phyloP scores from a whole-genome alignment of 1,140 invertebrate species.

The Drosophila burlai region DNA sequence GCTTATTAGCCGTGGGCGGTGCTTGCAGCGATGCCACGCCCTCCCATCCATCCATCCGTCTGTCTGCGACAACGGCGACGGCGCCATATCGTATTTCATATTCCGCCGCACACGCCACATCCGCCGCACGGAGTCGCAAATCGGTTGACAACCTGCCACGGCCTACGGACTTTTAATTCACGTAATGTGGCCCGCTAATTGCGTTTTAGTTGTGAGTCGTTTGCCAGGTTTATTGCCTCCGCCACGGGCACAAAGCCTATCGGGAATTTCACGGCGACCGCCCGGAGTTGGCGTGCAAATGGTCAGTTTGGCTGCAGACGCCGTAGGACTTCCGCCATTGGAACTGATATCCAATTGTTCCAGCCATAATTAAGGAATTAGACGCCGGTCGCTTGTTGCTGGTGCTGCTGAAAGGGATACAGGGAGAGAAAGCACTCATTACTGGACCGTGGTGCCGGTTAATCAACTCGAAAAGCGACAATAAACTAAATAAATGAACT shows the following conservation, averaged over 20 bases:
- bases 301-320: conserved; percentile 57
- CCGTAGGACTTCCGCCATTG: conserved; percentile 65
- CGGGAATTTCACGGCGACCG: conserved; percentile 21
- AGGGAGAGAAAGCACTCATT: conserved; percentile 15
- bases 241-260: conserved; percentile 6
- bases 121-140: conserved; percentile 19
- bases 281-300: conserved; percentile 62
- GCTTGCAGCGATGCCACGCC: conserved; percentile 8
- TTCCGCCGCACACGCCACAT: conserved; percentile 16
- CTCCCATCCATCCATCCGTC: conserved; percentile 13
- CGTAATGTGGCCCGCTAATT: conserved; percentile 66
- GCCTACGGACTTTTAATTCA: conserved; percentile 51
- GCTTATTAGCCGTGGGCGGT: conserved; percentile 6
- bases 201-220: conserved; percentile 62
- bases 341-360: conserved; percentile 66
- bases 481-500: conserved; percentile 64
- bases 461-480: conserved; percentile 55
- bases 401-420: conserved; percentile 23
- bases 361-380: conserved; percentile 62
- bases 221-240: conserved; percentile 12
- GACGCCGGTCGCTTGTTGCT: conserved; percentile 28
- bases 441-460: conserved; percentile 44
- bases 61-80: conserved; percentile 28
- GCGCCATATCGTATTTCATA: conserved; percentile 59
- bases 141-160: conserved; percentile 25